phyloP scores from a whole-genome alignment of 2,797 vertebrate genomes.

The Micromesistius poutassou region DNA sequence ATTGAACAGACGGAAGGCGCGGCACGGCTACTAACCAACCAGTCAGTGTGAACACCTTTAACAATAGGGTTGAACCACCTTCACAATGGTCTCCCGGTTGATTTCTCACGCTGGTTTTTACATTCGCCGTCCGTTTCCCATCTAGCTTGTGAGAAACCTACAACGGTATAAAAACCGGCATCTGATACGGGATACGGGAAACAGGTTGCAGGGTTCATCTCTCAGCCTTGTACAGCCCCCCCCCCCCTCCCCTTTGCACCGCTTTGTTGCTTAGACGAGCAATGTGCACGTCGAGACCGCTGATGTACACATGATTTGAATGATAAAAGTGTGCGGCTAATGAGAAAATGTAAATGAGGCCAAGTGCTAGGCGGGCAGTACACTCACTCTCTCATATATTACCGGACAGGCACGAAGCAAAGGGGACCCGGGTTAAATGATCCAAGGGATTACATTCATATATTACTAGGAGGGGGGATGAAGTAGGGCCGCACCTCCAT shows the following conservation, averaged over 20 bases:
- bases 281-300: slow-evolving; percentile 39
- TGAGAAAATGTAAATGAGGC: slow-evolving; percentile 75
- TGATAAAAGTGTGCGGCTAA: slow-evolving; percentile 71
- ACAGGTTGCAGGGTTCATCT: neutral
- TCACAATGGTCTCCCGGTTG: neutral
- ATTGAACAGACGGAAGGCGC: slow-evolving; percentile 35
- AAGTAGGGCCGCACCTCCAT: neutral
- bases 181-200: neutral
- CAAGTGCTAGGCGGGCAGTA: slow-evolving; percentile 15
- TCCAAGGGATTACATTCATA: slow-evolving; percentile 43
- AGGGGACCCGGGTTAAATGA: slow-evolving; percentile 43
- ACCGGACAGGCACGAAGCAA: slow-evolving; percentile 63
- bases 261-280: slow-evolving; percentile 55
- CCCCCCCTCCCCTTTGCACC: neutral
- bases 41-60: too few species aligned
- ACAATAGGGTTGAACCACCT: too few species aligned
- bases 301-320: slow-evolving; percentile 63
- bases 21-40: slow-evolving; percentile 7
- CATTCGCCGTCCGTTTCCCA: neutral
- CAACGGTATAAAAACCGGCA: neutral
- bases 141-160: neutral
- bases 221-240: neutral
- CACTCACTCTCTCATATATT: slow-evolving; percentile 24
- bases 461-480: slow-evolving; percentile 52
- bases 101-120: neutral